phyloP scores from a whole-genome alignment of 2,797 vertebrate species.

The Notamacropus eugenii region DNA sequence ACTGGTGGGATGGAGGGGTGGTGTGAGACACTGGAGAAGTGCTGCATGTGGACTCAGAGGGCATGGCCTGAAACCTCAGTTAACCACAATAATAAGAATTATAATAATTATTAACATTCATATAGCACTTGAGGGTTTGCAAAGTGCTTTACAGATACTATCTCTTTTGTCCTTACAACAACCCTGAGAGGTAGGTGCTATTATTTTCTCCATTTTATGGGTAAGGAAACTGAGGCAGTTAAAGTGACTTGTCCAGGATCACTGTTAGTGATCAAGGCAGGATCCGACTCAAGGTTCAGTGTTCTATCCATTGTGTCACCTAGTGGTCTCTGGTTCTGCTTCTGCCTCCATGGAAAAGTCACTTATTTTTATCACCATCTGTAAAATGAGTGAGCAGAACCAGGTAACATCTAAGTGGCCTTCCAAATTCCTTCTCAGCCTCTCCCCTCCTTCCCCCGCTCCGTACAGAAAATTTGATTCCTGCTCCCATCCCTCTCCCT shows the following conservation, averaged over 20 bases:
- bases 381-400: not conserved
- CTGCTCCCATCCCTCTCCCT: not conserved
- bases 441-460: not conserved
- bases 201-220: not conserved
- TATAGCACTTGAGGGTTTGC: not conserved
- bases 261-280: not conserved
- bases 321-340: not conserved
- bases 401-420: not conserved
- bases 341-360: not conserved
- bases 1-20: not conserved
- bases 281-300: not conserved
- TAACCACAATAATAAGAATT: not conserved
- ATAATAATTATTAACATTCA: not conserved
- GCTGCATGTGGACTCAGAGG: not conserved
- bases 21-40: not conserved
- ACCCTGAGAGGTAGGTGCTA: not conserved
- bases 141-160: not conserved
- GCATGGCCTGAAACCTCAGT: too few species aligned
- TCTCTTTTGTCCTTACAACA: not conserved
- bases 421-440: not conserved
- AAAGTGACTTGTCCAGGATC: not conserved
- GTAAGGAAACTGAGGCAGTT: not conserved
- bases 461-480: not conserved
- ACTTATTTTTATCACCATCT: not conserved
- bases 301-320: too few species aligned